Conservation (phyloP, 64 coral and sea anemone species). For the Stichodactyla helianthus region DNA sequence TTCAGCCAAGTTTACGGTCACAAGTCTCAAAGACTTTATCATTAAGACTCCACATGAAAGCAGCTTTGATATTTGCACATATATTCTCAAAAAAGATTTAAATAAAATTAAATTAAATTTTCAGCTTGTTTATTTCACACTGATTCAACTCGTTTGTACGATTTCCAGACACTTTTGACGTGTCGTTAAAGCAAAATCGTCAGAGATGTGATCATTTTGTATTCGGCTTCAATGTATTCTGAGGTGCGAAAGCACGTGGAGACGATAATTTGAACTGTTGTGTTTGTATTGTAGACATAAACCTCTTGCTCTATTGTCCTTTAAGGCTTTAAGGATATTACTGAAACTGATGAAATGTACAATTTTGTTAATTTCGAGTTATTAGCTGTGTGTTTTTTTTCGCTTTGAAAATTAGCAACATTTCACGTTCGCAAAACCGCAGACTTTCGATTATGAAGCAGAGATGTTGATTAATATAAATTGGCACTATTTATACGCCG, state of each 20-base stretch:
- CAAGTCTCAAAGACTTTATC: not conserved
- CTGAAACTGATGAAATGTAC: conserved; percentile 10
- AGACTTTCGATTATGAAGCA: not conserved
- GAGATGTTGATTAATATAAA: not conserved
- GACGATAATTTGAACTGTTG: not conserved
- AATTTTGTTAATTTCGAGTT: not conserved
- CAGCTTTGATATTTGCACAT: not conserved
- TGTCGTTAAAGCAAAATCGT: not conserved
- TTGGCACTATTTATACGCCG: not conserved
- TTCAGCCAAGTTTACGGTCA: conserved; percentile 4
- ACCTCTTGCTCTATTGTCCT: not conserved
- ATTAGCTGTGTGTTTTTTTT: not conserved
- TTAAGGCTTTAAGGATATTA: not conserved
- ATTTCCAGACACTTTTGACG: not conserved
- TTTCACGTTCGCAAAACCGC: not conserved
- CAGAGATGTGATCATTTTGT: not conserved
- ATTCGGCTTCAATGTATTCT: not conserved
- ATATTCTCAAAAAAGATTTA: not conserved
- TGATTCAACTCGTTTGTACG: not conserved
- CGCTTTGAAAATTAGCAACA: not conserved
- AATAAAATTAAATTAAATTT: not conserved
- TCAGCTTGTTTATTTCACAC: not conserved
- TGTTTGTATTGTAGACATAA: not conserved
- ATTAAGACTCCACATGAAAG: not conserved
- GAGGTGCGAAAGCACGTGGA: not conserved